phyloP scores from a whole-genome alignment of 2,113 vertebrate genomes.

The Scomber scombrus region DNA sequence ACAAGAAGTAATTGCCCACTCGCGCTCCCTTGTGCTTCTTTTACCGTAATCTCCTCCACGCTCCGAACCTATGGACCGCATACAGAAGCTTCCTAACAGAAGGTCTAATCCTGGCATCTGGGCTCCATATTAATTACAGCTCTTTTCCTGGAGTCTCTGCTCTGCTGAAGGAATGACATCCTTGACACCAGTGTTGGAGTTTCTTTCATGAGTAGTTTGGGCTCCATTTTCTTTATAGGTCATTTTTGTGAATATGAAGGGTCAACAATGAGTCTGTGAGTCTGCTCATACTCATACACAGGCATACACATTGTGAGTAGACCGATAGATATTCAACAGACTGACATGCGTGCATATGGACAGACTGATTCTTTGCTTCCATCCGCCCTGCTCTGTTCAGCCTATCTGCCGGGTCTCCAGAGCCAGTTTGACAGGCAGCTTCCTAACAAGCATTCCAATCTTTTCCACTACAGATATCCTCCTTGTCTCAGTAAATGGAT shows the following conservation, averaged over 20 bases:
- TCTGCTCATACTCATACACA: constrained; percentile 29
- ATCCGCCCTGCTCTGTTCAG: constrained; percentile 56
- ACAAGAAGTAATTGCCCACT: constrained; percentile 76
- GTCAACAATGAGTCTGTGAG: constrained; percentile 44
- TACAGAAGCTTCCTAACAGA: constrained; percentile 35
- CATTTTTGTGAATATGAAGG: constrained; percentile 39
- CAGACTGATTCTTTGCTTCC: constrained; percentile 52
- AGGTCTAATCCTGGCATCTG: constrained; percentile 43
- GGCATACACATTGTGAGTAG: constrained; percentile 9
- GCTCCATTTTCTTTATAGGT: constrained; percentile 43
- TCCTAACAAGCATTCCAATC: constrained; percentile 72
- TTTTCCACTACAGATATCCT: constrained; percentile 62
- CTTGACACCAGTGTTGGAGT: constrained; percentile 18
- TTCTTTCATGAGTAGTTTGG: constrained; percentile 29
- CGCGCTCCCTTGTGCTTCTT: constrained; percentile 45
- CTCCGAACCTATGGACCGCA: constrained; percentile 30
- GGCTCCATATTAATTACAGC: constrained; percentile 63
- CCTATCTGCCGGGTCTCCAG: constrained; percentile 71
- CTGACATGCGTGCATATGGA: constrained; percentile 42
- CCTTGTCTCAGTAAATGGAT: constrained; percentile 60
- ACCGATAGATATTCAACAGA: constrained; percentile 28
- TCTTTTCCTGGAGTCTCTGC: constrained; percentile 30
- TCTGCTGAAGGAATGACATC: constrained; percentile 58
- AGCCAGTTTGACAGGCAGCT: constrained; percentile 72
- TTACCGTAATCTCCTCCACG: constrained; percentile 42